phyloP scores from a whole-genome alignment of 1,140 invertebrate genomes.

The Apis cerana region DNA sequence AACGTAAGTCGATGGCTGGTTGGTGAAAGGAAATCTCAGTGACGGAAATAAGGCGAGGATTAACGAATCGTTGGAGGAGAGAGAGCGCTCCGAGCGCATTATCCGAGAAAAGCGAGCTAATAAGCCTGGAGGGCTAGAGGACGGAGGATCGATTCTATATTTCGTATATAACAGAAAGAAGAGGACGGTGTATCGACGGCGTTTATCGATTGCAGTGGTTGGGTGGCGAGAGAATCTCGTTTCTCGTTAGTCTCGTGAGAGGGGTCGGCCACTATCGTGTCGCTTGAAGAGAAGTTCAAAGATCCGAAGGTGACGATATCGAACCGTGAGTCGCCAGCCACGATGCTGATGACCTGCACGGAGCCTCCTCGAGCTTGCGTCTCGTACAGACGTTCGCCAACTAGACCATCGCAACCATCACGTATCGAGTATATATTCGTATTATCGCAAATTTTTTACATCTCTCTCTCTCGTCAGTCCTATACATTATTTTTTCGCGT shows the following conservation, averaged over 20 bases:
- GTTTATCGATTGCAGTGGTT: conserved; percentile 57
- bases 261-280: conserved; percentile 44
- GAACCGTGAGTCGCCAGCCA: conserved; percentile 46
- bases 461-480: too few relatives aligned
- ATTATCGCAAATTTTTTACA: too few relatives aligned
- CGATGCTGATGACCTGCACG: conserved; percentile 44
- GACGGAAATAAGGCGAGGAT: not conserved
- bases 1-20: not conserved
- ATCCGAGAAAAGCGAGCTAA: not conserved
- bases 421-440: not conserved
- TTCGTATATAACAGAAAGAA: not conserved
- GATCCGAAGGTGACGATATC: conserved; percentile 71
- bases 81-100: not conserved
- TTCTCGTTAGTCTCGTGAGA: conserved; percentile 70
- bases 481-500: too few relatives aligned
- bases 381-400: conserved; percentile 3
- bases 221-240: conserved; percentile 72
- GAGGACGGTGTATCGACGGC: conserved; percentile 30
- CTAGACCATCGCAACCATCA: conserved; percentile 20
- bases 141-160: conserved; percentile 23
- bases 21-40: not conserved
- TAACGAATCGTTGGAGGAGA: conserved; percentile 2
- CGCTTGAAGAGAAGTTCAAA: conserved; percentile 50
- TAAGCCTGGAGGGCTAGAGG: not conserved
- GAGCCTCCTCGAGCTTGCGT: conserved; percentile 6